Conservation (phyloP, 2,113 vertebrate species). For the Chamaea fasciata region DNA sequence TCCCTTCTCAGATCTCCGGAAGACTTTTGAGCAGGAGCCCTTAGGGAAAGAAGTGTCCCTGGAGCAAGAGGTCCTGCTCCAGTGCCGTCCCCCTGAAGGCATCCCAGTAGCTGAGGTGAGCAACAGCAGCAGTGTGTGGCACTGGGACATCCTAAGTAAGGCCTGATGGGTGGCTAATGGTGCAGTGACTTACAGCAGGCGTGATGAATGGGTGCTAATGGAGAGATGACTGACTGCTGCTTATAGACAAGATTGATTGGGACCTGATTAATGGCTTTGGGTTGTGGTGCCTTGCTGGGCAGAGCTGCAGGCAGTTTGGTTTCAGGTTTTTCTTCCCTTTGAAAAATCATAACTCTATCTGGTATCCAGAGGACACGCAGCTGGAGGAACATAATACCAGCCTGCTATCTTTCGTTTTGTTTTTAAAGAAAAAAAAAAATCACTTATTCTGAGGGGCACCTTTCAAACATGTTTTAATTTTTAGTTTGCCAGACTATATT, state of each 20-base stretch:
- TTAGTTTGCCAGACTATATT: background rate
- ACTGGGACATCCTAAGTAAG: background rate
- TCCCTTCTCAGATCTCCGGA: constrained; percentile 82
- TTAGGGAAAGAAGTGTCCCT: constrained; percentile 92
- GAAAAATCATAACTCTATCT: constrained; percentile 18
- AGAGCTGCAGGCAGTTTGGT: constrained; percentile 29
- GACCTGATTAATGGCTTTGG: constrained; percentile 68
- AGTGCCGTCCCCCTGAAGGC: constrained; percentile 94
- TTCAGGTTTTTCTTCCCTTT: constrained; percentile 38
- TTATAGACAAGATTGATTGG: constrained; percentile 61
- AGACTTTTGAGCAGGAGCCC: constrained; percentile 93
- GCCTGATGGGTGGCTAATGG: constrained; percentile 46
- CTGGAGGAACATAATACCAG: background rate
- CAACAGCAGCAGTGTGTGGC: background rate
- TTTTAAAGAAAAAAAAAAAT: background rate
- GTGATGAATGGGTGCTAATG: constrained; percentile 63
- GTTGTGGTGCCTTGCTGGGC: constrained; percentile 55
- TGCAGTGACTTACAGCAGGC: constrained; percentile 40
- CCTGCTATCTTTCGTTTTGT: background rate
- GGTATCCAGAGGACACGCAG: background rate
- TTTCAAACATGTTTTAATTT: background rate
- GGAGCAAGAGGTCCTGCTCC: constrained; percentile 92
- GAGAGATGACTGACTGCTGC: constrained; percentile 66
- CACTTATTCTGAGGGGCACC: background rate
- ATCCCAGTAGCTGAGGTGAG: constrained; percentile 91